Evolutionary conservation across 1,140 invertebrate species (phyloP).

Genomic region (Meloidogyne exigua): DNA sequence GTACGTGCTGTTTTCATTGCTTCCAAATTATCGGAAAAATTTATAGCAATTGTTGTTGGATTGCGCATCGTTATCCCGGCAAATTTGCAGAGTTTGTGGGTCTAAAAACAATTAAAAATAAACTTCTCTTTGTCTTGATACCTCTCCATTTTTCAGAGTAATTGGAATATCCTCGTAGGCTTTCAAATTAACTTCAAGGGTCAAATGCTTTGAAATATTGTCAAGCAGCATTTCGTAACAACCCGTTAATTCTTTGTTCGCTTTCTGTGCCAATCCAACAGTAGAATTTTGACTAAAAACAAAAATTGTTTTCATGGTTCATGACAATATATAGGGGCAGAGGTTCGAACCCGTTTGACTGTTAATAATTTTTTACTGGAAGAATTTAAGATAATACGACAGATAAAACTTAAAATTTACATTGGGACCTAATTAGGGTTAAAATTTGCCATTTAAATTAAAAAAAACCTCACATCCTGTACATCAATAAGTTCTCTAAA

Average conservation of each 20-base stretch:
- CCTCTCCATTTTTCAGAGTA: conserved; percentile 18
- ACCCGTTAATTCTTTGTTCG: not conserved
- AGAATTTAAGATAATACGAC: no score
- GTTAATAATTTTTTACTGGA: not conserved
- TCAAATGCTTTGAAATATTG: conserved; percentile 15
- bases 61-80: conserved; percentile 8
- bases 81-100: conserved; percentile 15
- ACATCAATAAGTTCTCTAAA: not conserved
- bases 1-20: conserved; percentile 32
- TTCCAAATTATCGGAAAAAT: conserved; percentile 13
- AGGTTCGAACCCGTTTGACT: not conserved
- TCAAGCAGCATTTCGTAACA: not conserved
- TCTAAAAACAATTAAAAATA: conserved; percentile 7
- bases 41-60: conserved; percentile 5
- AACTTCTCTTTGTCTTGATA: not conserved
- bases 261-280: not conserved
- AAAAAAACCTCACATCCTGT: not conserved
- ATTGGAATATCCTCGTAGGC: conserved; percentile 8
- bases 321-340: not conserved
- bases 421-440: no score
- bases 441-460: not conserved
- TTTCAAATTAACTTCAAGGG: conserved; percentile 7
- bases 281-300: not conserved
- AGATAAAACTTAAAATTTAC: no score
- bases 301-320: not conserved